Base-by-base conservation (phyloP, 2,113 vertebrate species). In the Epinephelus lanceolatus region DNA sequence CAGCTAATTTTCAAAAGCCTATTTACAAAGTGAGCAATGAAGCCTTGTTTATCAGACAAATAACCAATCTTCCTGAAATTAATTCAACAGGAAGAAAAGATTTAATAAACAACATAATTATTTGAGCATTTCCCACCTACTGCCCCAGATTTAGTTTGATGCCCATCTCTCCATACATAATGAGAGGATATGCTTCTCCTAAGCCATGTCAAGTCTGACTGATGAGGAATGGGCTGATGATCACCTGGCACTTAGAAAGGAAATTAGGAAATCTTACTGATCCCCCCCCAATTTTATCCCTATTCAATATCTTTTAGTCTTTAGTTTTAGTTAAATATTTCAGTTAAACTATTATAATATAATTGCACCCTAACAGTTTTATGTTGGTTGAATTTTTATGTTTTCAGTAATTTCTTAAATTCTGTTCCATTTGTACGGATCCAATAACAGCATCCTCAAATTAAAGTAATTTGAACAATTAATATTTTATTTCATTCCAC, bases 71-170 rank as follows among this genome's bases (percentile, higher is more conserved):
- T 61, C 62, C 19, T 23, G 42, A 60, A 73, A 68, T 47, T 14
- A 42, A 45, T 25, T 53, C 21, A 62, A 56, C 12, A 74, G 68
- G 47, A 40, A 68, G 75, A 13, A 78, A 57, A 76, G 11, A 60
- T 8, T 52, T 12, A 76, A 76, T 57, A 8, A 72, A 51, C 5
- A 47, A 70, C 47, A 74, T 65, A 67, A 79, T 70, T 30, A 80
- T 63, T 33, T 73, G 27, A 53, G 12, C 33, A 40, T 71, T 59
- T 78, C 71, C 40, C 2, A 2, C 25, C 40, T 30, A 27, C 52
- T 74, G 30, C 13, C 18, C 40, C 55, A 10, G 15, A 0, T 42
- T 47, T 42, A 60, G n/a, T 73, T 79, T 14, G 23, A 47, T 13
- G 11, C 6, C 40, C 5, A n/a, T 12, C 23, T 11, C 12, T 6